A percentile compares a stretch with the other conserved stretches of the same genome.
Evolutionary conservation across 2,797 vertebrate genomes (phyloP).

Genomic region (Bovichtus variegatus): DNA sequence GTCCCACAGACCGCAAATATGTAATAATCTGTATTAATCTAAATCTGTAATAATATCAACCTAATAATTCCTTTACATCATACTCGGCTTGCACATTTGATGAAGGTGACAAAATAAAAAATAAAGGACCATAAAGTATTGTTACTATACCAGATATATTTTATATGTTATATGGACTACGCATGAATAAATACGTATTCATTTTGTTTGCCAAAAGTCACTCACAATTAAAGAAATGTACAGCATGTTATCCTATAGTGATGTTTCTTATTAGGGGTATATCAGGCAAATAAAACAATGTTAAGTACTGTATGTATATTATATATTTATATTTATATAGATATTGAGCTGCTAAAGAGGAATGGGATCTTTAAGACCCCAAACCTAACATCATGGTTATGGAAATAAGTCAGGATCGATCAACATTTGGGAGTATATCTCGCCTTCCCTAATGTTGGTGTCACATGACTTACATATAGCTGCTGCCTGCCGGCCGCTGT

Average conservation of each 20-base stretch:
- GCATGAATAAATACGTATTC: not conserved
- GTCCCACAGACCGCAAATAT: too few relatives aligned
- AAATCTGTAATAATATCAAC: too few relatives aligned
- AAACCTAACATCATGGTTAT: not conserved
- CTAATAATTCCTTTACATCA: not conserved
- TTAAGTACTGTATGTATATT: not conserved
- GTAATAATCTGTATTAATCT: too few relatives aligned
- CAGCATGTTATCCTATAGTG: too few relatives aligned
- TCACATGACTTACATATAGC: not conserved
- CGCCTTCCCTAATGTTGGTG: not conserved
- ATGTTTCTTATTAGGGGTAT: not conserved
- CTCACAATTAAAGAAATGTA: not conserved
- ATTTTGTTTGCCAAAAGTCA: too few relatives aligned
- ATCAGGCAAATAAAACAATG: not conserved
- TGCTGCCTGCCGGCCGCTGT: not conserved
- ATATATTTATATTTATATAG: too few relatives aligned
- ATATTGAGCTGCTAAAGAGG: not conserved
- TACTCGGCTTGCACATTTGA: not conserved
- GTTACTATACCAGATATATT: too few relatives aligned
- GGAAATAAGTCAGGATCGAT: not conserved
- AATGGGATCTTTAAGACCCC: not conserved
- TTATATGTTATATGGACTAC: not conserved
- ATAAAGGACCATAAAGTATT: too few relatives aligned
- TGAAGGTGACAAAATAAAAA: not conserved
- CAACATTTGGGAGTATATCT: not conserved